phyloP scores from a whole-genome alignment of 2,888 invertebrate species.

The Drosophila cracens region DNA sequence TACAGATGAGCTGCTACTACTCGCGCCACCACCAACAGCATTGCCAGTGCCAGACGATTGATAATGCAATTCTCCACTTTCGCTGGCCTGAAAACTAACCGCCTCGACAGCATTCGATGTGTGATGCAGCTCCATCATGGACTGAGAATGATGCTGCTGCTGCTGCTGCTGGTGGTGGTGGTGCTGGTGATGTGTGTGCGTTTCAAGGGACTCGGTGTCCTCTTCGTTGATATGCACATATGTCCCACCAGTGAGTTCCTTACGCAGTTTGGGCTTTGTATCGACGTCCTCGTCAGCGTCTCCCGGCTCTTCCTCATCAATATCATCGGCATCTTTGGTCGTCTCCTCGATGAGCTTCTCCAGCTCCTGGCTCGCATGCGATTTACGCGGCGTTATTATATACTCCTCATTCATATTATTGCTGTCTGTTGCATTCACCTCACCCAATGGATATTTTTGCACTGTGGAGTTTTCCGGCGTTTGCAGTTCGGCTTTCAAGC shows the following conservation, averaged over 20 bases:
- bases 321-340: slow-evolving; percentile 84
- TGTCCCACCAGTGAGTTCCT: slow-evolving; percentile 70
- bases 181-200: slow-evolving; percentile 45
- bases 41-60: slow-evolving; percentile 52
- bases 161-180: slow-evolving; percentile 45
- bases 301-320: slow-evolving; percentile 67
- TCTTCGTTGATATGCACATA: slow-evolving; percentile 67
- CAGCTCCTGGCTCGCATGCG: slow-evolving; percentile 76
- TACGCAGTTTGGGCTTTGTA: slow-evolving; percentile 79
- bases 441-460: slow-evolving; percentile 80
- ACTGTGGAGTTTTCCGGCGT: slow-evolving; percentile 71
- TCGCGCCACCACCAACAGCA: slow-evolving; percentile 22
- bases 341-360: slow-evolving; percentile 84
- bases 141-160: slow-evolving; percentile 63
- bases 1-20: slow-evolving; percentile 27
- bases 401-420: slow-evolving; percentile 78
- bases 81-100: slow-evolving; percentile 80
- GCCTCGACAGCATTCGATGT: slow-evolving; percentile 61
- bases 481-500: slow-evolving; percentile 81
- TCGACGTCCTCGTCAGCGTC: slow-evolving; percentile 64
- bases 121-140: slow-evolving; percentile 68
- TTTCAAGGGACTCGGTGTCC: slow-evolving; percentile 65
- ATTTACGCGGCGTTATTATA: slow-evolving; percentile 69
- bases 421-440: slow-evolving; percentile 50
- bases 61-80: slow-evolving; percentile 81